Conservation (phyloP, 2,888 invertebrate genomes). For the Abscondita cerata region DNA sequence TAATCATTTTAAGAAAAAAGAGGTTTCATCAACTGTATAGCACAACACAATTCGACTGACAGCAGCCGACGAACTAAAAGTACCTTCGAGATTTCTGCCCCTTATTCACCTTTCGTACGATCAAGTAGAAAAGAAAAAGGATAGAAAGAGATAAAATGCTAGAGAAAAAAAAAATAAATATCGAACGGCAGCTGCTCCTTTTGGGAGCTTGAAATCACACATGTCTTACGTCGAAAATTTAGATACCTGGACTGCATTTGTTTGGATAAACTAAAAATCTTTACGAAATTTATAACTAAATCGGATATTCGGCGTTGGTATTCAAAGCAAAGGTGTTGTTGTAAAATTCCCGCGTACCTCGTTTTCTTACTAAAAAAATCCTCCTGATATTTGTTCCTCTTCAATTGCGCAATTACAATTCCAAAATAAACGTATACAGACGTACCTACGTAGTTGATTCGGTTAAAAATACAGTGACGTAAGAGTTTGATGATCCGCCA, state of each 20-base stretch:
- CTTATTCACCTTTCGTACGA: conserved; percentile 27
- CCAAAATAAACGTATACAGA: too few species aligned
- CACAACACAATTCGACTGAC: conserved; percentile 24
- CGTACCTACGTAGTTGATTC: too few species aligned
- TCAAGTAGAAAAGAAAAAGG: conserved; percentile 34
- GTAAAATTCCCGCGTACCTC: too few species aligned
- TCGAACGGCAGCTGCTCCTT: conserved; percentile 40
- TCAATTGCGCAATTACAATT: too few species aligned
- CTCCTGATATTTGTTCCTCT: too few species aligned
- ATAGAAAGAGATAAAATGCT: conserved; percentile 40
- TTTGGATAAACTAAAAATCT: too few species aligned
- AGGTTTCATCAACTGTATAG: conserved; percentile 5
- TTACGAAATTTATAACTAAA: too few species aligned
- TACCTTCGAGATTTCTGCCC: conserved; percentile 41
- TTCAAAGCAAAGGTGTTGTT: too few species aligned
- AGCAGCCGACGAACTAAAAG: conserved; percentile 56
- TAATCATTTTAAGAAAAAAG: conserved; percentile 60
- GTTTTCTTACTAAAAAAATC: too few species aligned
- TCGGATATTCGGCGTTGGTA: too few species aligned
- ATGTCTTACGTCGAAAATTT: conserved; percentile 2
- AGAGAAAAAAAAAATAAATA: conserved; percentile 39
- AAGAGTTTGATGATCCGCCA: too few species aligned
- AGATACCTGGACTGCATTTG: neutral
- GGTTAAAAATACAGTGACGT: too few species aligned
- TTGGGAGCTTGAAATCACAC: conserved; percentile 5